phyloP scores from a whole-genome alignment of 2,797 vertebrate species.

The Rhynchotus rufescens region DNA sequence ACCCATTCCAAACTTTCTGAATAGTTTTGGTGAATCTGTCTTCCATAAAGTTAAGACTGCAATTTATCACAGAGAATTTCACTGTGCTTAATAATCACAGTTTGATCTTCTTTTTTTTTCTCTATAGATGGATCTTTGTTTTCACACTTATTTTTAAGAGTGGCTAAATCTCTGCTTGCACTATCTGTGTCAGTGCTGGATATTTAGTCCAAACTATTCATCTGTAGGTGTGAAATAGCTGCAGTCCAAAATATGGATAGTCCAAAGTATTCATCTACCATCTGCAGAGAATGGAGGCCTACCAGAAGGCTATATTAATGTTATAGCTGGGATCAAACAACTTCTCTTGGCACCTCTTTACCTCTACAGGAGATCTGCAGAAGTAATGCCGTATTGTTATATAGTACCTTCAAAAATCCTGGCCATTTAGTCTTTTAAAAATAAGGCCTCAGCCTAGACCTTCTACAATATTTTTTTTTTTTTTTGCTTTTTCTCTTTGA shows the following conservation, averaged over 20 bases:
- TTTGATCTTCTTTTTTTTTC: neutral
- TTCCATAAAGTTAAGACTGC: accelerated
- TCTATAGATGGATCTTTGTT: neutral
- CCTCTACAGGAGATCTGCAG: neutral
- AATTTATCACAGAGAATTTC: neutral
- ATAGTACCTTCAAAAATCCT: neutral
- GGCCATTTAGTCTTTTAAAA: neutral
- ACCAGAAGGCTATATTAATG: neutral
- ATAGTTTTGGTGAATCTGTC: neutral
- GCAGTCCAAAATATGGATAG: too few species aligned
- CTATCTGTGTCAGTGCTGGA: neutral
- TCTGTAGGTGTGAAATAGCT: too few species aligned
- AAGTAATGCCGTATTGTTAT: neutral
- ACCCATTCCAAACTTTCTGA: neutral
- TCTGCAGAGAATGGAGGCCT: neutral
- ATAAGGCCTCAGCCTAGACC: neutral
- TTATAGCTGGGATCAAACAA: neutral
- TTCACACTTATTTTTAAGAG: neutral
- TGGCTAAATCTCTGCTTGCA: neutral
- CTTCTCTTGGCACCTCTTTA: neutral
- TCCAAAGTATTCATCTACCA: neutral
- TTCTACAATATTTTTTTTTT: neutral
- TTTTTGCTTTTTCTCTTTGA: neutral
- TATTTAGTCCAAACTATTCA: neutral
- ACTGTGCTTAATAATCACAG: neutral